Percentiles rank a stretch among this genome's conserved stretches.
Conservation (phyloP, 2,113 vertebrate species). For the Tachysurus vachellii region DNA sequence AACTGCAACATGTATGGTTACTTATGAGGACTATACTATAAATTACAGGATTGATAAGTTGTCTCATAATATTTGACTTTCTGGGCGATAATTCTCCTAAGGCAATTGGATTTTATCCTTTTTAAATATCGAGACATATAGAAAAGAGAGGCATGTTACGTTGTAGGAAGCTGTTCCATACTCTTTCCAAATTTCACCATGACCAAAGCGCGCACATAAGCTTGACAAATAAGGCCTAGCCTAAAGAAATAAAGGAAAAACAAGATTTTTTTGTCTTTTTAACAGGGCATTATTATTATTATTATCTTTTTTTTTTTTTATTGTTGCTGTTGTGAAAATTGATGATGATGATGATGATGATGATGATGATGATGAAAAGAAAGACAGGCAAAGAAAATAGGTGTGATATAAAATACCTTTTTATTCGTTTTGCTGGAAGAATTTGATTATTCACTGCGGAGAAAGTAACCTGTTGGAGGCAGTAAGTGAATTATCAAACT, state of each 20-base stretch:
- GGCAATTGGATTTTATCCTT: too few species aligned
- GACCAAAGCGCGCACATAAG: neutral
- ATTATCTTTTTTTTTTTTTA: neutral
- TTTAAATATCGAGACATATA: neutral
- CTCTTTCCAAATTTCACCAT: neutral
- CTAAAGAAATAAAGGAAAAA: neutral
- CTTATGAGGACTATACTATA: neutral
- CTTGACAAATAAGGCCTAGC: neutral
- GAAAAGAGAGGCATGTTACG: neutral
- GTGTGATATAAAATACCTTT: neutral
- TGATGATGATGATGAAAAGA: neutral
- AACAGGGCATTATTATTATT: neutral
- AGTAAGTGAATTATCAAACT: constrained; percentile 52
- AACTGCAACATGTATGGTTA: neutral
- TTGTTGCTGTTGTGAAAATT: neutral
- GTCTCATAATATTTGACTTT: neutral
- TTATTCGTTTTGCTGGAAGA: neutral
- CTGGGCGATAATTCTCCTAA: neutral
- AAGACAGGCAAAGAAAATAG: neutral
- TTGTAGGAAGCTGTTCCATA: neutral
- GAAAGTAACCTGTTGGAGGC: constrained; percentile 44
- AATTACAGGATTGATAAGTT: neutral
- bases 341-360: neutral
- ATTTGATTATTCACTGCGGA: constrained; percentile 28
- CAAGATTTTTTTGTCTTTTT: neutral